Evolutionary conservation across 2,888 invertebrate genomes (phyloP).

Genomic region (Drosophila macrospina): DNA sequence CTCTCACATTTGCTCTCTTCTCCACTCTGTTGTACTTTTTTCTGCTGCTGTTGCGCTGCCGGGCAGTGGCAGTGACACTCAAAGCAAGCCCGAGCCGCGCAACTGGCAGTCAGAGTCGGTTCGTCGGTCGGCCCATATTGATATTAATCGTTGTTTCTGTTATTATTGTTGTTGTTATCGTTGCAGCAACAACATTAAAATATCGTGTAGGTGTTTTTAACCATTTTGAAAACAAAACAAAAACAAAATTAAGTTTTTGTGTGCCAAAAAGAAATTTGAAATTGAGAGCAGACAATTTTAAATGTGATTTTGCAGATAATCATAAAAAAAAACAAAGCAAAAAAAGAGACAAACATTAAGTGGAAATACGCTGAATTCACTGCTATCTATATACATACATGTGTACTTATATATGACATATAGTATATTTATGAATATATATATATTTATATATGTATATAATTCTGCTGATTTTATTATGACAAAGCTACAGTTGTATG

Average conservation of each 20-base stretch:
- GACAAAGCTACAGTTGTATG: slow-evolving; percentile 60
- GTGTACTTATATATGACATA: slow-evolving; percentile 14
- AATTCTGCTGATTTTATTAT: slow-evolving; percentile 40
- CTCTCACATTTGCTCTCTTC: slow-evolving; percentile 20
- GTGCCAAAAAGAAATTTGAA: slow-evolving; percentile 53
- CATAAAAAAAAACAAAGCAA: slow-evolving; percentile 37
- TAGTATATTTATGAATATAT: slow-evolving; percentile 8
- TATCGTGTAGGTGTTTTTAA: slow-evolving; percentile 58
- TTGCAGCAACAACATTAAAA: slow-evolving; percentile 33
- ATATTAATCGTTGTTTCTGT: slow-evolving; percentile 48
- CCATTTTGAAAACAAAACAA: slow-evolving; percentile 45
- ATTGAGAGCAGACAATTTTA: slow-evolving; percentile 57
- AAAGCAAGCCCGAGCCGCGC: slow-evolving; percentile 46
- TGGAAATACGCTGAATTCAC: slow-evolving; percentile 50
- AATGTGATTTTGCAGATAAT: slow-evolving; percentile 64
- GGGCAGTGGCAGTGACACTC: slow-evolving; percentile 78
- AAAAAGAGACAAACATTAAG: slow-evolving; percentile 43
- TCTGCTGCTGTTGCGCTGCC: slow-evolving; percentile 36
- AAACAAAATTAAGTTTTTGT: slow-evolving; percentile 37
- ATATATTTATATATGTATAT: slow-evolving; percentile 7
- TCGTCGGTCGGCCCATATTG: slow-evolving; percentile 67
- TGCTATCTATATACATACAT: slow-evolving; percentile 27
- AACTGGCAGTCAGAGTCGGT: slow-evolving; percentile 64
- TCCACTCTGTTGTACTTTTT: slow-evolving; percentile 25
- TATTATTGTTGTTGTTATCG: slow-evolving; percentile 15